These are phyloP conservation scores for Acropora yongei DNA, from an alignment of 64 coral and sea anemone genomes.

Conservation along the genomic window DNA sequence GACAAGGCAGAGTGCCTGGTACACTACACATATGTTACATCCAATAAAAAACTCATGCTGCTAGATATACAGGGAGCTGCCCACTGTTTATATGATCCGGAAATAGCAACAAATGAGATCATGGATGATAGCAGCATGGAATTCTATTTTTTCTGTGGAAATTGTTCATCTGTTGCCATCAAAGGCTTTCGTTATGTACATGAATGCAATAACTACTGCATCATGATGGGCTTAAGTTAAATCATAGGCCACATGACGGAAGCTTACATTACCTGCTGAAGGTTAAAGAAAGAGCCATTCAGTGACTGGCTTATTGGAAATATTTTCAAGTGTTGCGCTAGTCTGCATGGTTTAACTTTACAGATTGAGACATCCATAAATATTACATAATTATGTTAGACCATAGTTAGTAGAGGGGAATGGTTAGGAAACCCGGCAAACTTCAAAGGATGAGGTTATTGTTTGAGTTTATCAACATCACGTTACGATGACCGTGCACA, in stretches of 20 bases:
- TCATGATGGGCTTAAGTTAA: slow-evolving; percentile 42
- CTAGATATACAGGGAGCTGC: neutral
- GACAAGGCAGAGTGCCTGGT: neutral
- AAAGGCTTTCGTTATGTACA: slow-evolving; percentile 26
- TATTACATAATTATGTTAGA: too few relatives aligned
- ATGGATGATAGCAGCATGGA: slow-evolving; percentile 50
- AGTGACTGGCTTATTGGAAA: too few relatives aligned
- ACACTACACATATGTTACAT: slow-evolving; percentile 15
- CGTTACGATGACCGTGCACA: too few relatives aligned
- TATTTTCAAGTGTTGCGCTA: too few relatives aligned
- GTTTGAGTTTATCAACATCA: too few relatives aligned
- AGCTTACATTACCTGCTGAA: too few relatives aligned
- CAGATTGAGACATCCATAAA: too few relatives aligned
- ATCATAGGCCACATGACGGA: neutral
- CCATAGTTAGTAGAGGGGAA: too few relatives aligned
- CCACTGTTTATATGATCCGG: slow-evolving; percentile 31
- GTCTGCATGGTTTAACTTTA: too few relatives aligned
- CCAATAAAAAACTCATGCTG: slow-evolving; percentile 17
- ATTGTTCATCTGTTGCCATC: slow-evolving; percentile 52
- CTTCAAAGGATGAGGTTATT: too few relatives aligned
- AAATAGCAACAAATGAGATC: neutral
- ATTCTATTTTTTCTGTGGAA: slow-evolving; percentile 56
- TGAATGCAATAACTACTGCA: slow-evolving; percentile 32
- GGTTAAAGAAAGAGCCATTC: too few relatives aligned
- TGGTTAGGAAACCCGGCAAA: too few relatives aligned